Evolutionary conservation across 2,113 vertebrate species (phyloP).

Genomic region (Leptobrachium leishanense): DNA sequence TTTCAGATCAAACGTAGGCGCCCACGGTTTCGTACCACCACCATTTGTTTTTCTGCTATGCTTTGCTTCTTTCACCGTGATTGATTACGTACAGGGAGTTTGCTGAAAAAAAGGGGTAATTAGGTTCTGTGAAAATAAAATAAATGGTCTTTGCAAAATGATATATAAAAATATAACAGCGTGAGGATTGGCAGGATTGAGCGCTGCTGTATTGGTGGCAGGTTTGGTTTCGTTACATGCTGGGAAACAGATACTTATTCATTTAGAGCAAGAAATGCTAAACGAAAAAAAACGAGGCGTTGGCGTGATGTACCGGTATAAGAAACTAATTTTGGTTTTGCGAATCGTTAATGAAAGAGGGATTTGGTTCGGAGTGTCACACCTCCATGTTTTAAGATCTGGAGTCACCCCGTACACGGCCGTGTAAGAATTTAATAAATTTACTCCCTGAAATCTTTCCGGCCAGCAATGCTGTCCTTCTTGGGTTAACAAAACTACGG

Average conservation of each 20-base stretch:
- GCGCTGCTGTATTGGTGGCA: background rate
- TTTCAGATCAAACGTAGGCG: constrained; percentile 30
- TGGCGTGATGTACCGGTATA: too few relatives aligned
- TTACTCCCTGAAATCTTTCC: too few relatives aligned
- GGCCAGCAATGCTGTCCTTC: too few relatives aligned
- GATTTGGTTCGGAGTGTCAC: too few relatives aligned
- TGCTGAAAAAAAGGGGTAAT: constrained; percentile 34
- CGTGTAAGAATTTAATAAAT: too few relatives aligned
- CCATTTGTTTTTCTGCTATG: background rate
- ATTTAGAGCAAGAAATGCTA: constrained; percentile 18
- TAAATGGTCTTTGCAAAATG: constrained; percentile 12
- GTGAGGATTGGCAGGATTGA: background rate
- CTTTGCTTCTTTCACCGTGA: constrained; percentile 26
- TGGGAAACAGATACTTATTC: constrained; percentile 1
- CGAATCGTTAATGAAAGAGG: too few relatives aligned
- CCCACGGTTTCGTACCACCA: background rate
- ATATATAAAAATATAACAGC: constrained; percentile 8
- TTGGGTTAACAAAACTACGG: too few relatives aligned
- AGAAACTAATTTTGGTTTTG: too few relatives aligned
- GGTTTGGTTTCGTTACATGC: background rate
- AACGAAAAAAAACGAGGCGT: background rate
- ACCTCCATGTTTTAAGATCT: too few relatives aligned
- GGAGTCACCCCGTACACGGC: too few relatives aligned
- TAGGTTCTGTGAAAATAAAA: constrained; percentile 36
- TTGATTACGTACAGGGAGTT: constrained; percentile 16